These are phyloP conservation scores for Caenorhabditis sp. DNA, from an alignment of 2,888 invertebrate species.

Conservation along the genomic window DNA sequence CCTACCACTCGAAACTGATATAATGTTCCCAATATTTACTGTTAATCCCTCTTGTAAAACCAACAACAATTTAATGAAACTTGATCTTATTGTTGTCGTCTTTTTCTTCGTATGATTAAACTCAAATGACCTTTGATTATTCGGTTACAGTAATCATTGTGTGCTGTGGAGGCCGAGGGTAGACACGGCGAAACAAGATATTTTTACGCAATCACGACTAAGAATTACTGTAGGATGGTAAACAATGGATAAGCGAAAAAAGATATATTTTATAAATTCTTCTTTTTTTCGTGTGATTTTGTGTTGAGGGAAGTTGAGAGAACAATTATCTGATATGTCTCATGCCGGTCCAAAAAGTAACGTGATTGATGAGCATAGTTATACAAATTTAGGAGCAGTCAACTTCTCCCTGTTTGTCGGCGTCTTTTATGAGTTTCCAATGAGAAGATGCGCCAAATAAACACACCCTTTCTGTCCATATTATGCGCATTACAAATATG, in stretches of 20 bases:
- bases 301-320: too few relatives aligned
- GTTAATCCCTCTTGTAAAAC: slow-evolving; percentile 5
- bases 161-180: slow-evolving; percentile 5
- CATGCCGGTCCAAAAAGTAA: too few relatives aligned
- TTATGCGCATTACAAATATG: slow-evolving; percentile 27
- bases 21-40: background rate
- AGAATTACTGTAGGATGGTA: slow-evolving; percentile 27
- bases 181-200: slow-evolving; percentile 12
- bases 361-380: background rate
- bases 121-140: background rate
- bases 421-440: slow-evolving; percentile 10
- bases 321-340: too few relatives aligned
- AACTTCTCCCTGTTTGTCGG: background rate
- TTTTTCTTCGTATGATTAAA: slow-evolving; percentile 6
- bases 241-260: slow-evolving; percentile 7
- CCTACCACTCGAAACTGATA: too few relatives aligned
- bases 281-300: slow-evolving; percentile 20
- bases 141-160: slow-evolving; percentile 6
- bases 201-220: slow-evolving; percentile 13
- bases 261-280: slow-evolving; percentile 7
- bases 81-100: too few relatives aligned
- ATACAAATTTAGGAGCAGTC: background rate
- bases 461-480: slow-evolving; percentile 13
- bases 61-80: slow-evolving; percentile 20
- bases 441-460: slow-evolving; percentile 9